phyloP scores from a whole-genome alignment of 2,888 invertebrate species.

The Diachrysia chrysitis region DNA sequence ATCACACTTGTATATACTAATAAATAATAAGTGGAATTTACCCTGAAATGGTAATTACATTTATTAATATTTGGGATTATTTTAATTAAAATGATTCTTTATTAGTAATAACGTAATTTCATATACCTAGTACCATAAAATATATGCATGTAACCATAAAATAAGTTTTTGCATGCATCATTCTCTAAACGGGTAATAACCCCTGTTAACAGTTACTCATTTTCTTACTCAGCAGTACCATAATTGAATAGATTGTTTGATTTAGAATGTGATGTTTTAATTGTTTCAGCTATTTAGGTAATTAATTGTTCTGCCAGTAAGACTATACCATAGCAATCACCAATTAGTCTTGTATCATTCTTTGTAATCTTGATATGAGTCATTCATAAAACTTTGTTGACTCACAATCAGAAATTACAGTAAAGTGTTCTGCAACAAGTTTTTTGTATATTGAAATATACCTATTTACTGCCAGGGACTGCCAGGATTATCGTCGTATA shows the following conservation, averaged over 20 bases:
- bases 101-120: neutral
- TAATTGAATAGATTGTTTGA: slow-evolving; percentile 43
- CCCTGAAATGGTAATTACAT: neutral
- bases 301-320: neutral
- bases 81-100: neutral
- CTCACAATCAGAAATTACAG: slow-evolving; percentile 32
- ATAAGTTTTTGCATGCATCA: slow-evolving; percentile 43
- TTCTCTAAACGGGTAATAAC: slow-evolving; percentile 29
- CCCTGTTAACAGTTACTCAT: slow-evolving; percentile 45
- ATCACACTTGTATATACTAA: neutral
- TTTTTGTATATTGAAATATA: neutral
- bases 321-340: neutral
- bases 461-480: neutral
- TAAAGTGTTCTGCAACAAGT: slow-evolving; percentile 26
- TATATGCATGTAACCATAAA: neutral
- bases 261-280: slow-evolving; percentile 15
- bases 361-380: slow-evolving; percentile 30
- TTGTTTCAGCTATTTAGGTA: slow-evolving; percentile 6
- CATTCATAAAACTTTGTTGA: slow-evolving; percentile 38
- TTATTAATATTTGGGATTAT: neutral
- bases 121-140: neutral
- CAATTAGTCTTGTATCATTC: neutral
- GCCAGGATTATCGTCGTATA: neutral
- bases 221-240: slow-evolving; percentile 46
- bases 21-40: neutral